Evolutionary conservation across 2,113 vertebrate genomes (phyloP).

Genomic region (Crotophaga sulcirostris): DNA sequence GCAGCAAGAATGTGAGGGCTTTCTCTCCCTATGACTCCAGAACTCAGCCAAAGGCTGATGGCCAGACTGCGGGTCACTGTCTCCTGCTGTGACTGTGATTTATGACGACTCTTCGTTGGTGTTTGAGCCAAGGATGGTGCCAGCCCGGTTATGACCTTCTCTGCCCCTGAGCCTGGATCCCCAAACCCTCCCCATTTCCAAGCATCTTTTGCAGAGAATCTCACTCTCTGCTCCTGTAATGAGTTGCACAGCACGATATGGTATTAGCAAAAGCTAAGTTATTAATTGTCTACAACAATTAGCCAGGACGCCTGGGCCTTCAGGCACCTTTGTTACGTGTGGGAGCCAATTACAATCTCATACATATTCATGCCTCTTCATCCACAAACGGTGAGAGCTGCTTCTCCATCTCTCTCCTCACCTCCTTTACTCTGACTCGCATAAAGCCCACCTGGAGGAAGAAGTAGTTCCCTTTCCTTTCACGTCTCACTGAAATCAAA

Average conservation of each 20-base stretch:
- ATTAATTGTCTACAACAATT: constrained; percentile 82
- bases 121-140: background rate
- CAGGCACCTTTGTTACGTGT: constrained; percentile 49
- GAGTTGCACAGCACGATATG: constrained; percentile 29
- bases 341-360: constrained; percentile 68
- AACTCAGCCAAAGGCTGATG: background rate
- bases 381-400: background rate
- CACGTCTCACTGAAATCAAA: constrained; percentile 10
- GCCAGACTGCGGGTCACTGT: background rate
- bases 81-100: background rate
- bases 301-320: constrained; percentile 64
- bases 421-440: background rate
- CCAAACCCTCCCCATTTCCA: background rate
- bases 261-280: constrained; percentile 72
- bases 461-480: background rate
- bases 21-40: background rate
- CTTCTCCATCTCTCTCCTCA: background rate
- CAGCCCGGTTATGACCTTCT: background rate
- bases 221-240: constrained; percentile 34
- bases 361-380: constrained; percentile 65
- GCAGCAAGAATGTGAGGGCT: background rate
- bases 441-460: background rate
- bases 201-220: background rate
- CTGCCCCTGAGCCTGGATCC: background rate
- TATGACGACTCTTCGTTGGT: background rate